Percentiles rank a stretch among this genome's conserved stretches.
phyloP scores from a whole-genome alignment of 2,888 invertebrate species.

The Phyllotreta striolata region DNA sequence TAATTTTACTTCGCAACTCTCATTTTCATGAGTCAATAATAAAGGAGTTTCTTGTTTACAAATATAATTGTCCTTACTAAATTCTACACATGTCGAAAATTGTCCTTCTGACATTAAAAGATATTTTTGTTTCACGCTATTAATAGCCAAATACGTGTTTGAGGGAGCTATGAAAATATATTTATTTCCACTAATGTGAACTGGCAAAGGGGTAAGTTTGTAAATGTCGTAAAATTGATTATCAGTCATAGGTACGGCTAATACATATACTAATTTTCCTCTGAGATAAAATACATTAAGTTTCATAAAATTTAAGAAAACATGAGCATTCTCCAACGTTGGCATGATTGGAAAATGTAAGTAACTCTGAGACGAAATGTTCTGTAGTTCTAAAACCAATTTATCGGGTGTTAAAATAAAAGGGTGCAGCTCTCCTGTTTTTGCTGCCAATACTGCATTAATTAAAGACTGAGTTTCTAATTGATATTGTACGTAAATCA shows the following conservation, averaged over 20 bases:
- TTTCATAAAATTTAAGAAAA: constrained; percentile 22
- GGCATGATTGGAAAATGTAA: constrained; percentile 32
- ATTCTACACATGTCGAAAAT: constrained; percentile 8
- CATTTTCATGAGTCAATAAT: neutral
- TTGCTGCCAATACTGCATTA: constrained; percentile 24
- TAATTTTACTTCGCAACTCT: no score
- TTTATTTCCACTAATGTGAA: constrained; percentile 13
- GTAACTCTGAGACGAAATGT: constrained; percentile 1
- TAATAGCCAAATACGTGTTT: constrained; percentile 21
- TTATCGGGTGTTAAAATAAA: constrained; percentile 32
- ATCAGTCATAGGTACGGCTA: no score
- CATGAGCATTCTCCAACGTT: constrained; percentile 15
- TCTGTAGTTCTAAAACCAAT: constrained; percentile 21
- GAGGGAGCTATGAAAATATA: constrained; percentile 24
- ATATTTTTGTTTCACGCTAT: neutral
- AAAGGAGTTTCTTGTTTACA: constrained; percentile 26
- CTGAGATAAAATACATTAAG: neutral
- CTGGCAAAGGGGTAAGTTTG: constrained; percentile 28
- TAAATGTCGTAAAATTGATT: no score
- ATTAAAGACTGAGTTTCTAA: constrained; percentile 9
- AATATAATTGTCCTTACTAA: constrained; percentile 14
- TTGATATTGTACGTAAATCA: constrained; percentile 25
- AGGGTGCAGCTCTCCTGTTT: constrained; percentile 30
- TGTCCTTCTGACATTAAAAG: no score
- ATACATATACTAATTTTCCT: neutral